phyloP scores from a whole-genome alignment of 2,113 vertebrate genomes.

The Chitala chitala region DNA sequence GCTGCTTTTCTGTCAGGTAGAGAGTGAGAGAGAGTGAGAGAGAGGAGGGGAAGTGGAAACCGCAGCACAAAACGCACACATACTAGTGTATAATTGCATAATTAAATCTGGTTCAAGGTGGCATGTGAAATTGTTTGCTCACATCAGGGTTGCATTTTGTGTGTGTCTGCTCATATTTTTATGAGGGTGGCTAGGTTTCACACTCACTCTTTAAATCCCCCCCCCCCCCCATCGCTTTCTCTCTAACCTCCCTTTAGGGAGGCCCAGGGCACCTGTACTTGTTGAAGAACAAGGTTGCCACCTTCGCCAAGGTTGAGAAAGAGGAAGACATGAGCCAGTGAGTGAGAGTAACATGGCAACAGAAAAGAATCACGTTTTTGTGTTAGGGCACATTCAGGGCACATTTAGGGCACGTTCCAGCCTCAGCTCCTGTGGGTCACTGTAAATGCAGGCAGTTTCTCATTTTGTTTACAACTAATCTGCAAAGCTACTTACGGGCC shows the following conservation, averaged over 20 bases:
- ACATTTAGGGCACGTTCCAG: too few relatives aligned
- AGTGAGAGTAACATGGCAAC: slow-evolving; percentile 48
- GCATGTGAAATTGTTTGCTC: too few relatives aligned
- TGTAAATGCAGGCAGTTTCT: too few relatives aligned
- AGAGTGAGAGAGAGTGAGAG: not conserved
- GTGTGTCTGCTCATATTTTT: slow-evolving; percentile 14
- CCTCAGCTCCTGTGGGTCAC: too few relatives aligned
- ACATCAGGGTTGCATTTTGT: slow-evolving; percentile 1
- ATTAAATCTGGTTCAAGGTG: too few relatives aligned
- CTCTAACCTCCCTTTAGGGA: slow-evolving; percentile 62
- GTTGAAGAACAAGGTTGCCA: slow-evolving; percentile 97
- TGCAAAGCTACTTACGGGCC: too few relatives aligned
- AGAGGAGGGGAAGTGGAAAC: not conserved
- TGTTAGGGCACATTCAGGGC: too few relatives aligned
- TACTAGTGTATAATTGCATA: too few relatives aligned
- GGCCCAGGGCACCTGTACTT: slow-evolving; percentile 93
- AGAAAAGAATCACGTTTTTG: not conserved
- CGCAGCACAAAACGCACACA: too few relatives aligned
- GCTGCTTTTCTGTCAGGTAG: slow-evolving; percentile 97
- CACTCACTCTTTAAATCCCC: slow-evolving; percentile 75
- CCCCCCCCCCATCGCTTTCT: slow-evolving; percentile 66
- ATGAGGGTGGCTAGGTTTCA: slow-evolving; percentile 15
- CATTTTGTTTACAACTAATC: too few relatives aligned
- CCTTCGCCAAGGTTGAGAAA: slow-evolving; percentile 97
- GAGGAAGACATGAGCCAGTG: slow-evolving; percentile 98